Base-by-base conservation (phyloP, 2,113 vertebrate genomes). In the Synchiropus splendidus region DNA sequence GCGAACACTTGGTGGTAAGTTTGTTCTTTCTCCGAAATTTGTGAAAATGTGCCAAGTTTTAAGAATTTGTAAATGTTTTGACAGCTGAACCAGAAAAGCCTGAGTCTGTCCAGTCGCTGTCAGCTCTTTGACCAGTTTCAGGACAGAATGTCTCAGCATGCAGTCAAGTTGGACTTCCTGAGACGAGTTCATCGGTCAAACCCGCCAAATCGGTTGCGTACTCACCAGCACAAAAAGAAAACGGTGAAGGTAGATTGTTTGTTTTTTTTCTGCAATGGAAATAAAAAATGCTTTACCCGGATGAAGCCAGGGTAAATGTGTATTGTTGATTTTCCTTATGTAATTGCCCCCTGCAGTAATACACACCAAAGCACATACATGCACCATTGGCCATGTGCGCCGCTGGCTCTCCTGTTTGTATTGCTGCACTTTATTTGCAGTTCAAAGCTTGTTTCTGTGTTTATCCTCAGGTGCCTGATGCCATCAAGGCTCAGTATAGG, bases 111-210 rank as follows among this genome's bases (percentile, higher is more conserved):
- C 73, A 92, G 91, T 67, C 90, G 92, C 74, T 98, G 95, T 80
- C 91, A 92, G 85, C 91, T 98, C 39, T 98, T 98, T 49, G 94
- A 97, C 83, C 90, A 89, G 72, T 98, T 98, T 78, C 94, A 97
- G 81, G 95, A 97, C 76, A 86, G 90, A 67, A 88, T 98, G 69
- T 97, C 94, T 6, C 95, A 98, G 84, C 94, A 98, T 0, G 90
- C 92, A 1, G 89, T 98, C 66, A 97, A 96, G 80, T 83, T 98
- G 70, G 93, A 97, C 82, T 98, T 98, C 75, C 79, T 98, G 47
- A 90, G 89, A 49, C 80, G 89, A 77, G 89, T 95, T 66, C 95
- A 98, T 73, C 90, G 92, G 47, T 91, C 87, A 41, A 87, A 91
- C 40, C 85, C 88, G 12, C 95, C 92, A 2, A 92, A 90, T 67